Evolutionary conservation across 2,888 invertebrate genomes (phyloP).

Genomic region (Hedychridium roseum): DNA sequence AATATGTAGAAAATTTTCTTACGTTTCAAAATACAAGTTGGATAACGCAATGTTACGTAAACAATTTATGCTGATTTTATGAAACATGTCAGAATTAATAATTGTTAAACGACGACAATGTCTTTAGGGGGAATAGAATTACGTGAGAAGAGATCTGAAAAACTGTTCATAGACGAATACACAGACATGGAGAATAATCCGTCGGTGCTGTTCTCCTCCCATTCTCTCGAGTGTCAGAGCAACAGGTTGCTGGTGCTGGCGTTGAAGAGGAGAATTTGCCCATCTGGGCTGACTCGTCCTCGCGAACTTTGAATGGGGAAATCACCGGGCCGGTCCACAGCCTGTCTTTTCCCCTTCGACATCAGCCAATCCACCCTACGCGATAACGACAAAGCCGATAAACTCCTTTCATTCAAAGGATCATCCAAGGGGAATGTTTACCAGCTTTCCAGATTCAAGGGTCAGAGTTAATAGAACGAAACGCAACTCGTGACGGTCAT

Average conservation of each 20-base stretch:
- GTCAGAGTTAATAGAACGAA: background rate
- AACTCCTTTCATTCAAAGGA: constrained; percentile 13
- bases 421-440: background rate
- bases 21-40: too few relatives aligned
- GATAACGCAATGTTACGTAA: too few relatives aligned
- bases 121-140: too few relatives aligned
- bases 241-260: background rate
- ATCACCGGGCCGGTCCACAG: background rate
- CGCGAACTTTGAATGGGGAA: background rate
- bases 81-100: too few relatives aligned
- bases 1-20: too few relatives aligned
- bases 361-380: background rate
- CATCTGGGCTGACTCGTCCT: too few relatives aligned
- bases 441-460: too few relatives aligned
- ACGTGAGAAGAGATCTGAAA: too few relatives aligned
- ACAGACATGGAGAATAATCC: too few relatives aligned
- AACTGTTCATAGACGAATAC: too few relatives aligned
- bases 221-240: background rate
- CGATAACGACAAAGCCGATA: constrained; percentile 15
- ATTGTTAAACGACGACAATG: too few relatives aligned
- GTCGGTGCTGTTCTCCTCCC: background rate
- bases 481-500: background rate
- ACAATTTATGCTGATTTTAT: too few relatives aligned
- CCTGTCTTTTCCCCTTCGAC: background rate
- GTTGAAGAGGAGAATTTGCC: background rate